Evolutionary conservation across 2,113 vertebrate species (phyloP), one percentile per base, ranked within the genome.

Genomic region (Gopherus evgoodei): DNA sequence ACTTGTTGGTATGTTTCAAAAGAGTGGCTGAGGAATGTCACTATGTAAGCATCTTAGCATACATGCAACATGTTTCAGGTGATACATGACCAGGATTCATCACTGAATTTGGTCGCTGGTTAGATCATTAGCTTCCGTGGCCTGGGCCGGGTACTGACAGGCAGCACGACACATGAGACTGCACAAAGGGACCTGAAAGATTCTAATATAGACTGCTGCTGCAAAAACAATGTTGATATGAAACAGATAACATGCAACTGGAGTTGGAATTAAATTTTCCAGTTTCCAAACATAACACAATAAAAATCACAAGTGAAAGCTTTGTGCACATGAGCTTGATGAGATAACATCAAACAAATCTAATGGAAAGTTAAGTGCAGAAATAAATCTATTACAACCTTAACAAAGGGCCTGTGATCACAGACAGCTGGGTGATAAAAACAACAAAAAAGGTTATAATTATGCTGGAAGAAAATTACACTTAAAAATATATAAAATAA

Each of bases 321-420:
- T 90, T 84, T 81, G 62, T 81, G 38, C 11, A 79, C 87, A 84
- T 1, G 6, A 79, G 86, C 57, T 88, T 22, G 54, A n/a, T 82
- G 54, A 90, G 93, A 87, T 83, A 83, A 90, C 79, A 53, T 44
- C 59, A 50, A 86, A 44, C 2, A 85, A 59, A 49, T 90, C 93
- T 88, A 81, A 93, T 27, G 42, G 38, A 81, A n/a, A 82, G 81
- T 52, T 84, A 90, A 86, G 53, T 21, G 50, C 53, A 88, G 80
- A 91, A 91, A 69, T n/a, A 76, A 56, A 86, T 56, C 24, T 38
- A 72, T 31, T 38, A 42, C 21, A 81, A 29, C 25, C 38, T 49
- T 8, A 93, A 92, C 90, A 91, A 92, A 94, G 19, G 54, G 65
- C 86, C 83, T 75, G 49, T 82, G 24, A 83, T 75, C 50, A 80